These are phyloP conservation scores for Biston betularia DNA, from an alignment of 2,888 invertebrate species.

Conservation along the genomic window DNA sequence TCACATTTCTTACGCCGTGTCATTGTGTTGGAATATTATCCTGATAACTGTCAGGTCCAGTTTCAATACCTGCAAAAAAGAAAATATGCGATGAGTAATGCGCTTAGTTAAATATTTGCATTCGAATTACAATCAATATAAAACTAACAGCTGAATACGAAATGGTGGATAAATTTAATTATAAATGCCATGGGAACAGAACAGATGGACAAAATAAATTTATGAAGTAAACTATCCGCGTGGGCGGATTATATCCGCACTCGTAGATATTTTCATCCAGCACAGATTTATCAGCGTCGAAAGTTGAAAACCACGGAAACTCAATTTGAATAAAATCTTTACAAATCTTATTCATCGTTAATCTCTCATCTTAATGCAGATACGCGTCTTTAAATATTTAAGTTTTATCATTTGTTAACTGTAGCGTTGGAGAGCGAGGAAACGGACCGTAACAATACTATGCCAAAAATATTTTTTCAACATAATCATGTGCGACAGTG, in stretches of 20 bases:
- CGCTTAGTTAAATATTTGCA: slow-evolving; percentile 38
- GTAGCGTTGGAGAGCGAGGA: slow-evolving; percentile 10
- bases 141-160: slow-evolving; percentile 34
- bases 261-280: slow-evolving; percentile 64
- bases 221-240: slow-evolving; percentile 47
- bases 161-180: slow-evolving; percentile 36
- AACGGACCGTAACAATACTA: slow-evolving; percentile 1
- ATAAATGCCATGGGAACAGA: slow-evolving; percentile 59
- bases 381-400: slow-evolving; percentile 3
- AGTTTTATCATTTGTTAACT: slow-evolving; percentile 15
- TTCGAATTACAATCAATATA: slow-evolving; percentile 41
- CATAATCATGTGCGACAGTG: slow-evolving; percentile 6
- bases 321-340: not conserved
- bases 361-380: slow-evolving; percentile 5
- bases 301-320: slow-evolving; percentile 1
- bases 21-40: slow-evolving; percentile 54
- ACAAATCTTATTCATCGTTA: slow-evolving; percentile 2
- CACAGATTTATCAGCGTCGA: slow-evolving; percentile 19
- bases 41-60: slow-evolving; percentile 56
- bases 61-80: slow-evolving; percentile 70
- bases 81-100: slow-evolving; percentile 45
- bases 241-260: slow-evolving; percentile 66
- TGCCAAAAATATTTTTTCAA: slow-evolving; percentile 17
- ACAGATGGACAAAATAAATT: slow-evolving; percentile 34
- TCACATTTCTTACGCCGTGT: slow-evolving; percentile 57